Evolutionary conservation across 2,888 invertebrate genomes (phyloP).

Genomic region (Spodoptera littoralis): DNA sequence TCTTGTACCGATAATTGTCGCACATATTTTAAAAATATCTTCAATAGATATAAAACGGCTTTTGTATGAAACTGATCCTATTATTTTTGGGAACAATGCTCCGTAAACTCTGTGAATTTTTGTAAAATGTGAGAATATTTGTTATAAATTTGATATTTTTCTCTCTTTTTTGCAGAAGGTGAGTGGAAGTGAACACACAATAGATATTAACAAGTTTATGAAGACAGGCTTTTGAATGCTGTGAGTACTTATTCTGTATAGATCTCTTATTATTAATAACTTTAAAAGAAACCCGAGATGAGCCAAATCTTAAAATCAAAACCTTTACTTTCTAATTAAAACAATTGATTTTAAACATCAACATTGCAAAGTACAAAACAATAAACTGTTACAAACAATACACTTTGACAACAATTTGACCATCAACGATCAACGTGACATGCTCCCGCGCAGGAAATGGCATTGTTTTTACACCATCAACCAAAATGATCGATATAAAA

Average conservation of each 20-base stretch:
- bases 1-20: slow-evolving; percentile 89
- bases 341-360: background rate
- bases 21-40: slow-evolving; percentile 87
- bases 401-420: slow-evolving; percentile 33
- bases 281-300: background rate
- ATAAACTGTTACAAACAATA: slow-evolving; percentile 8
- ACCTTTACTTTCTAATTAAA: background rate
- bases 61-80: slow-evolving; percentile 63
- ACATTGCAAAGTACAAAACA: background rate
- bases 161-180: slow-evolving; percentile 86
- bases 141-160: slow-evolving; percentile 61
- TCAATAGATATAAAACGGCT: slow-evolving; percentile 65
- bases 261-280: background rate
- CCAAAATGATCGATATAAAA: slow-evolving; percentile 65
- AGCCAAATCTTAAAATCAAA: too few relatives aligned
- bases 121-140: slow-evolving; percentile 68
- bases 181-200: slow-evolving; percentile 66
- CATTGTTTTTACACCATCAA: slow-evolving; percentile 75
- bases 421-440: slow-evolving; percentile 32
- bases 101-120: slow-evolving; percentile 56
- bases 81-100: slow-evolving; percentile 70
- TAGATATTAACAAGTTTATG: slow-evolving; percentile 47
- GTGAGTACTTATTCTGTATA: slow-evolving; percentile 33
- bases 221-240: slow-evolving; percentile 32
- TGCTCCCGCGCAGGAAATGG: slow-evolving; percentile 65